Evolutionary conservation across 2,797 vertebrate species (phyloP), one percentile per base, ranked within the genome.

Genomic region (Thalassophryne amazonica): DNA sequence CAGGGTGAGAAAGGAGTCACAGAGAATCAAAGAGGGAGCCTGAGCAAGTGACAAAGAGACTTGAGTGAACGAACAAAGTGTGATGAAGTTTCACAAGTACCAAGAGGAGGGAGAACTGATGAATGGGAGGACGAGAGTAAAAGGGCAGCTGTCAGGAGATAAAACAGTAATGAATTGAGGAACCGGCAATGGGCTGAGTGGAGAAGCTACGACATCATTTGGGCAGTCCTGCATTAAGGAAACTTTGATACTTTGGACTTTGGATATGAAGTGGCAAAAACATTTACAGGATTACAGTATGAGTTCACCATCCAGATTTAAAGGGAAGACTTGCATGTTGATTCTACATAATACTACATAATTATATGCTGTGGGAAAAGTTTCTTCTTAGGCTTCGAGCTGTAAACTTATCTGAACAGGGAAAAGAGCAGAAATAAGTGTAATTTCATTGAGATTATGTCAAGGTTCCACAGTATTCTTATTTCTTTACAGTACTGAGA

Each of bases 121-220:
- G 65, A 60, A 77, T 71, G 60, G 35, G 63, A 51, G 54, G 46
- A 30, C 3, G 35, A 47, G 49, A 39, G 42, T 4, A 52, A 58
- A 63, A 67, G 57, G 55, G 41, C 72, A 78, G 61, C 73, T 68
- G 66, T 32, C 52, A 45, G 25, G 8, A 76, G 66, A 79, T 73
- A 61, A 65, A 58, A 47, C 37, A 6, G 45, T 63, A 72, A 82
- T 42, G 61, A 47, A 81, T 51, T 30, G 60, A 61, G 24, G 29
- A 17, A 21, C 25, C 36, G 63, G 45, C 49, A 33, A 58, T 68
- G 56, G 35, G 48, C 49, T 45, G 55, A 48, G 35, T 33, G 36
- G 48, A 39, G 60, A 35, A 40, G 38, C 25, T 15, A n/a, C 28
- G 23, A 18, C 14, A 45, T 24, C 10, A 9, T 38, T 2, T 7